Percentiles rank a stretch among this genome's conserved stretches.
These are phyloP conservation scores for Plutella xylostella DNA, from an alignment of 2,888 invertebrate genomes.

Conservation along the genomic window DNA sequence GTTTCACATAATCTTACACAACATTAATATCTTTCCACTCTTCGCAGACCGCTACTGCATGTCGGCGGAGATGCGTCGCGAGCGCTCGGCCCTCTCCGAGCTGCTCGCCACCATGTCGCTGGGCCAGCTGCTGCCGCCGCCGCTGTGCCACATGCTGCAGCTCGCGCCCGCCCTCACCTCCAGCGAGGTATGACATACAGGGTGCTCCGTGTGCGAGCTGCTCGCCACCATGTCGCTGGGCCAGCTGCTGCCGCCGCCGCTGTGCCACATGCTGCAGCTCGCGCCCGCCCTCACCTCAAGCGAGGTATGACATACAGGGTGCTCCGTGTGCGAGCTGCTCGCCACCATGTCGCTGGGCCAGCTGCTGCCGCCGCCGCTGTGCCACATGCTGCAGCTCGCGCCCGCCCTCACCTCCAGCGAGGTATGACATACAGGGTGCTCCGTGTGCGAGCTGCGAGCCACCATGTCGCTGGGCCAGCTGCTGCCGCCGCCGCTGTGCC, in stretches of 20 bases:
- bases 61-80: constrained; percentile 36
- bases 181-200: constrained; percentile 65
- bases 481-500: constrained; percentile 84
- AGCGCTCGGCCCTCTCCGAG: constrained; percentile 58
- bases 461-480: constrained; percentile 88
- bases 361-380: constrained; percentile 84
- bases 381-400: constrained; percentile 80
- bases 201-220: no score
- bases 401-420: constrained; percentile 80
- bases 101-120: constrained; percentile 84
- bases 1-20: no score
- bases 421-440: constrained; percentile 50
- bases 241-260: constrained; percentile 86
- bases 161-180: constrained; percentile 80
- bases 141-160: constrained; percentile 81
- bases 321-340: no score
- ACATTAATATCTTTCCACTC: no score
- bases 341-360: constrained; percentile 88
- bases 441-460: constrained; percentile 74
- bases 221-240: constrained; percentile 86
- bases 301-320: no score
- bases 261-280: constrained; percentile 81
- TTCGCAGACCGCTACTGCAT: constrained; percentile 1
- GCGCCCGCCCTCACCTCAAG: constrained; percentile 78
- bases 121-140: constrained; percentile 87